A percentile compares a stretch with the other conserved stretches of the same genome.
Conservation (phyloP, 2,113 vertebrate genomes). For the Pimephales promelas region DNA sequence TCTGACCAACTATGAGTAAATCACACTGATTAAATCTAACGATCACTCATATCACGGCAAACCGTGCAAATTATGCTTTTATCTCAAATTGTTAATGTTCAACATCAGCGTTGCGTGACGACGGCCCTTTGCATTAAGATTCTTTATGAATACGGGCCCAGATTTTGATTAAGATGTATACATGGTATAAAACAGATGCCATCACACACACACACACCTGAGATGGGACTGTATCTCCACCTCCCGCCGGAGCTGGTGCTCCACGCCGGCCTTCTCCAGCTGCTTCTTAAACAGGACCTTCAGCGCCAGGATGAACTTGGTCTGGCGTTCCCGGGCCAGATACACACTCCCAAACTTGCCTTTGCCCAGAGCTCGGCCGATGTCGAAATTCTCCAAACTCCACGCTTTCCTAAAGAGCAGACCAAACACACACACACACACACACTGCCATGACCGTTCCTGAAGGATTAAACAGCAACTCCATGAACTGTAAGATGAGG, state of each 20-base stretch:
- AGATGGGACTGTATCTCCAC: slow-evolving; percentile 98
- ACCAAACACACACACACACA: neutral
- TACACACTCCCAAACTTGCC: slow-evolving; percentile 99
- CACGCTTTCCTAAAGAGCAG: slow-evolving; percentile 82
- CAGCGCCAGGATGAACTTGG: slow-evolving; percentile 93
- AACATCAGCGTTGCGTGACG: too few species aligned
- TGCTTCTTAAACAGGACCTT: slow-evolving; percentile 96
- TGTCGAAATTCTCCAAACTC: slow-evolving; percentile 94
- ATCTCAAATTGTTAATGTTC: too few species aligned
- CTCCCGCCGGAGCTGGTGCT: slow-evolving; percentile 92
- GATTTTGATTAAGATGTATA: too few species aligned
- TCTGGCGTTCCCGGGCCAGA: slow-evolving; percentile 89
- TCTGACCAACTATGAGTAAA: too few species aligned
- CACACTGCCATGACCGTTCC: neutral
- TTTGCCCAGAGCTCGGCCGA: slow-evolving; percentile 92
- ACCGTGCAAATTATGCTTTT: too few species aligned
- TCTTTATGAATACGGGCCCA: too few species aligned
- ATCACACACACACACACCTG: slow-evolving; percentile 73
- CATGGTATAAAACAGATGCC: too few species aligned
- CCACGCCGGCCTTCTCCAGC: slow-evolving; percentile 92
- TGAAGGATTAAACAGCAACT: too few species aligned
- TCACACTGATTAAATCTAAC: too few species aligned
- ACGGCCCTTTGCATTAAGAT: too few species aligned
- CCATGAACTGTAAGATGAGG: too few species aligned
- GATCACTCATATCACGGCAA: too few species aligned